These are phyloP conservation scores for Nysson spinosus DNA, from an alignment of 2,888 invertebrate genomes.

Conservation along the genomic window DNA sequence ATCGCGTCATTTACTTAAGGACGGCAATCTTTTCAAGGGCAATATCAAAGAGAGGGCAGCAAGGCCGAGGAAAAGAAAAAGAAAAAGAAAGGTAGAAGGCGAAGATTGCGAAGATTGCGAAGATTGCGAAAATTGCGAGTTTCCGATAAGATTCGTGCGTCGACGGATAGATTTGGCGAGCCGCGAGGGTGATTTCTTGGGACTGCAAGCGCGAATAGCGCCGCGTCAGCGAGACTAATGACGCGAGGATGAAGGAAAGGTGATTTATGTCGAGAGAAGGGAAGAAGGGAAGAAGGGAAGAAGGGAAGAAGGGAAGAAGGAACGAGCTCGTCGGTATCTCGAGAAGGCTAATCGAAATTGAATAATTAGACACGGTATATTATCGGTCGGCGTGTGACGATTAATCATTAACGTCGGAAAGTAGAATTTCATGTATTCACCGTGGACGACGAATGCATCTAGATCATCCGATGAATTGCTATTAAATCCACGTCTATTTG, in stretches of 20 bases:
- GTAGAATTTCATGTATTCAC: background rate
- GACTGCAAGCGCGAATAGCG: slow-evolving; percentile 17
- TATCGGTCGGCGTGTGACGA: background rate
- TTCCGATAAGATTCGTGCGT: background rate
- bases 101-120: no score
- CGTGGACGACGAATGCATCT: no score
- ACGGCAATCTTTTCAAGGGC: no score
- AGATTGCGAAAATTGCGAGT: no score
- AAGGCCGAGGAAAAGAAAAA: no score
- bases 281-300: background rate
- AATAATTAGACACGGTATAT: slow-evolving; percentile 5
- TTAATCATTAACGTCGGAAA: background rate
- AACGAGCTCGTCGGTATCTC: background rate
- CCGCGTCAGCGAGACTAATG: slow-evolving; percentile 48
- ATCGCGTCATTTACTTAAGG: no score
- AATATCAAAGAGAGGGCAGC: no score
- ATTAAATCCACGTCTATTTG: no score
- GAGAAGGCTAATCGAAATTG: background rate
- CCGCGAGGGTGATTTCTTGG: background rate
- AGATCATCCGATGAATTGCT: no score
- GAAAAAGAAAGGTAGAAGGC: no score
- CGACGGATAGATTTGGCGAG: no score
- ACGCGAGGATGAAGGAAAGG: slow-evolving; percentile 45
- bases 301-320: background rate
- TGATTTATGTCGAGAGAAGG: slow-evolving; percentile 33